These are phyloP conservation scores for Aspidiotus rigidus DNA, from an alignment of 2,888 invertebrate genomes.

Conservation along the genomic window DNA sequence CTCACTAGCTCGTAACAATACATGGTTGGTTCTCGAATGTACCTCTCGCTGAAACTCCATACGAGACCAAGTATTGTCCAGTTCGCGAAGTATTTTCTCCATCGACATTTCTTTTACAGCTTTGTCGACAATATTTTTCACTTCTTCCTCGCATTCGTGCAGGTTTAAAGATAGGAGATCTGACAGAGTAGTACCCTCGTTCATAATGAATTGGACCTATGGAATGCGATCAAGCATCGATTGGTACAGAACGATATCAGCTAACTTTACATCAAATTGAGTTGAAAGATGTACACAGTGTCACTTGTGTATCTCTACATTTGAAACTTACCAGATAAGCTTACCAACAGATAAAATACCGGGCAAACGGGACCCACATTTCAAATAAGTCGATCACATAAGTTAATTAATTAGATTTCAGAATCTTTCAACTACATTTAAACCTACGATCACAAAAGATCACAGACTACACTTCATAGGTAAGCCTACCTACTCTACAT, in stretches of 20 bases:
- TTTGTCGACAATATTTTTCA: conserved; percentile 93
- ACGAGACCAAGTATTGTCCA: conserved; percentile 81
- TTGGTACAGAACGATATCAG: not conserved
- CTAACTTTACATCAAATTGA: too few relatives aligned
- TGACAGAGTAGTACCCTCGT: conserved; percentile 79
- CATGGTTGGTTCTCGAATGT: conserved; percentile 78
- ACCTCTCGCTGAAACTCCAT: conserved; percentile 89
- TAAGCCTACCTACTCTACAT: too few relatives aligned
- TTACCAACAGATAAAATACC: too few relatives aligned
- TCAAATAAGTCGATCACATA: too few relatives aligned
- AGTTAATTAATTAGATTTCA: too few relatives aligned
- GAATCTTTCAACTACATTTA: too few relatives aligned
- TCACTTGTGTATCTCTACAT: too few relatives aligned
- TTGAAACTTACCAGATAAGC: too few relatives aligned
- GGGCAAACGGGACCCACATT: too few relatives aligned
- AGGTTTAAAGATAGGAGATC: conserved; percentile 84
- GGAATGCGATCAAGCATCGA: not conserved
- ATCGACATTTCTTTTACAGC: conserved; percentile 98
- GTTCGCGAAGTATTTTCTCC: conserved; percentile 86
- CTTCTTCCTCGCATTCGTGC: conserved; percentile 95
- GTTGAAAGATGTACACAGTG: too few relatives aligned
- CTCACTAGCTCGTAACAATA: conserved; percentile 79
- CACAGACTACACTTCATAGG: too few relatives aligned
- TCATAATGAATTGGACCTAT: conserved; percentile 89
- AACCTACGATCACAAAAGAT: too few relatives aligned